Evolutionary conservation across 2,888 invertebrate species (phyloP), one percentile per base, ranked within the genome.

Genomic region (Augiades crinisus): DNA sequence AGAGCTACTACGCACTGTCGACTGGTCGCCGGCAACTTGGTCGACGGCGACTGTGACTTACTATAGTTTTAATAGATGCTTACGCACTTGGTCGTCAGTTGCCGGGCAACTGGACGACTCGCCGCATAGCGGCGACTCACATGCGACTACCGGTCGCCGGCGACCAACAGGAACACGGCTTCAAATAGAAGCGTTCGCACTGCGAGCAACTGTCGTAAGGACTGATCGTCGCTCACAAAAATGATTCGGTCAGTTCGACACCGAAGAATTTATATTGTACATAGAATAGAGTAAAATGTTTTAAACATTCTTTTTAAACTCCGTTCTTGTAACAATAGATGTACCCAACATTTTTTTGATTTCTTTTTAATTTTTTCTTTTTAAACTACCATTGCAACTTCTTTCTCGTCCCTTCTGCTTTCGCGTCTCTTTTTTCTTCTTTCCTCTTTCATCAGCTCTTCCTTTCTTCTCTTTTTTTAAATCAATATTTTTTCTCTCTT

Each of bases 81-180:
- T 5, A 22, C 22, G 6, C 22, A 22, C 22, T 22, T 22, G 7
- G 22, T 22, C 22, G 22, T 2, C 19, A 19, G 5, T 19, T 5
- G 19, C 19, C 19, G 19, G 19, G 5, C 19, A 5, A 19, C 19
- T 19, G 3, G 19, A 2, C 5, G 19, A 19, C 19, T 19, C 19
- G 19, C 19, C n/a, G n/a, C n/a, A n/a, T n/a, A n/a, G 13, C n/a
- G 33, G 33, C 13, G 33, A 33, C 33, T 1, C 13, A 33, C 13
- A 33, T 12, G 33, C 13, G 33, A 13, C 13, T 33, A 13, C 13
- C 10, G 14, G 33, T 33, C 14, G 33, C 33, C 13, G 14, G 13
- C 16, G 17, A 59, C 57, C 49, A 56, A 55, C 56, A 53, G 54
- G 47, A 57, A 52, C 52, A 57, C 52, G 54, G 52, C 22, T 54